A percentile compares a stretch with the other conserved stretches of the same genome.
phyloP scores from a whole-genome alignment of 2,113 vertebrate species.

The Bubalus kerabau region DNA sequence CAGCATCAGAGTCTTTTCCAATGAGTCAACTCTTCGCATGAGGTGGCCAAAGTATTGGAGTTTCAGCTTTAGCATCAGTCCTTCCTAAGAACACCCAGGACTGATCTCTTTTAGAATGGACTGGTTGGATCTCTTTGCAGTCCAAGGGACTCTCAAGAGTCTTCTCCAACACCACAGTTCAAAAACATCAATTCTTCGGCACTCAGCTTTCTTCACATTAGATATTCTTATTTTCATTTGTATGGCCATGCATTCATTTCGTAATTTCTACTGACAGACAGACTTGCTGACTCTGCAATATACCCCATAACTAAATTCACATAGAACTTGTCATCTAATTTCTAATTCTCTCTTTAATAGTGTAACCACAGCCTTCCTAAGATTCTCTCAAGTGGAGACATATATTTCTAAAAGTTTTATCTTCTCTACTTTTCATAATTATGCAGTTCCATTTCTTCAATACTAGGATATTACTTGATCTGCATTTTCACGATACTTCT shows the following conservation, averaged over 20 bases:
- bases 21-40: too few species aligned
- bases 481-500: background rate
- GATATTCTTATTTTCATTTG: conserved; percentile 14
- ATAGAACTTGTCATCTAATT: background rate
- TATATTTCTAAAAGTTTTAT: background rate
- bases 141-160: too few species aligned
- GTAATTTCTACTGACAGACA: background rate
- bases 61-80: too few species aligned
- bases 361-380: background rate
- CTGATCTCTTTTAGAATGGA: too few species aligned
- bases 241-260: background rate
- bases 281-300: background rate
- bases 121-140: too few species aligned
- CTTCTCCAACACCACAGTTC: too few species aligned
- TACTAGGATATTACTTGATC: background rate
- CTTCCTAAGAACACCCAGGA: too few species aligned
- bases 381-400: background rate
- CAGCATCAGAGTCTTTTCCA: too few species aligned
- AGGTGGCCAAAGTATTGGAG: too few species aligned
- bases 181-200: too few species aligned
- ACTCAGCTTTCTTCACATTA: background rate
- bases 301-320: background rate
- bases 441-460: background rate
- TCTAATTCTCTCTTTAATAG: background rate
- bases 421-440: background rate